Percentiles rank a stretch among this genome's conserved stretches.
These are phyloP conservation scores for Trachelipus rathkii DNA, from an alignment of 1,140 invertebrate species.

Conservation along the genomic window DNA sequence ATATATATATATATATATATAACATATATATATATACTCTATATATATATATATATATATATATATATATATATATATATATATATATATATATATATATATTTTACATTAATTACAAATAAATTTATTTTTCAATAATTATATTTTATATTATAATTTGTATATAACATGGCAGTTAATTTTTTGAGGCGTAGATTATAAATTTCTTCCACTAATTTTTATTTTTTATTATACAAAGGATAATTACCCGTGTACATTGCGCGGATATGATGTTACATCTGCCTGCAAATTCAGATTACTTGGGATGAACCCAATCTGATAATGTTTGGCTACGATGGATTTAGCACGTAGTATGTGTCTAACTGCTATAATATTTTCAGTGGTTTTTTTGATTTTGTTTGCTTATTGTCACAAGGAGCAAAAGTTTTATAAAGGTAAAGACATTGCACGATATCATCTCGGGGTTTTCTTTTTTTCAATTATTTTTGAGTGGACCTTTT, in stretches of 20 bases:
- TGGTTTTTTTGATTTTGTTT: constrained; percentile 43
- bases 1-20: too few relatives aligned
- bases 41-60: too few relatives aligned
- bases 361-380: constrained; percentile 41
- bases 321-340: constrained; percentile 45
- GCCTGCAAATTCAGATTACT: constrained; percentile 37
- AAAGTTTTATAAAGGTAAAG: constrained; percentile 43
- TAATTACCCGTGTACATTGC: constrained; percentile 38
- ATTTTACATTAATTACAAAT: too few relatives aligned
- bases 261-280: constrained; percentile 42
- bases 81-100: too few relatives aligned
- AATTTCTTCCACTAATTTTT: too few relatives aligned
- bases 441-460: not conserved
- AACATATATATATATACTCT: too few relatives aligned
- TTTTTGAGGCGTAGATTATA: too few relatives aligned
- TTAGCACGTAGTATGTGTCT: constrained; percentile 44
- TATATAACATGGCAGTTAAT: too few relatives aligned
- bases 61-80: too few relatives aligned
- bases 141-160: too few relatives aligned
- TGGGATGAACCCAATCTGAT: constrained; percentile 43
- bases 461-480: not conserved
- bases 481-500: not conserved
- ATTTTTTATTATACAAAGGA: constrained; percentile 23
- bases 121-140: too few relatives aligned
- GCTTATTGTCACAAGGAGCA: constrained; percentile 45